Conservation (phyloP, 2,797 vertebrate species). For the Cuculus canorus region DNA sequence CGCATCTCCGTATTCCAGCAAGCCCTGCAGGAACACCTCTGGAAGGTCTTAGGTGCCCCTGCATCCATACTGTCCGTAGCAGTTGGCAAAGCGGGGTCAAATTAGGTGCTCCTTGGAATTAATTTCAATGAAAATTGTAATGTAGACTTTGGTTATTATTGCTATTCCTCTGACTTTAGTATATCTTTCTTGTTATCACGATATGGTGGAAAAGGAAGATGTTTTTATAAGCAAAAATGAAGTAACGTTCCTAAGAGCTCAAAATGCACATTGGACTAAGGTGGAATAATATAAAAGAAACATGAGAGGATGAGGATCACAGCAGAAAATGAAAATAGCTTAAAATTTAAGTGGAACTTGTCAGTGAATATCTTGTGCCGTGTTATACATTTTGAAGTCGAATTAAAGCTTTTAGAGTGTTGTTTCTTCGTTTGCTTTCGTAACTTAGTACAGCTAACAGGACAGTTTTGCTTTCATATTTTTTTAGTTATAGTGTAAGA, state of each 20-base stretch:
- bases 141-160: neutral
- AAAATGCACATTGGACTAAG: neutral
- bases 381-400: neutral
- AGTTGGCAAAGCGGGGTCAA: neutral
- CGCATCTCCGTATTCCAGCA: neutral
- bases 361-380: neutral
- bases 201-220: neutral
- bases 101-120: neutral
- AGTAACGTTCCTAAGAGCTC: neutral
- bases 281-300: slow-evolving; percentile 32
- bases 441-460: neutral
- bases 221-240: slow-evolving; percentile 2
- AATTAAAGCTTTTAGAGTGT: neutral
- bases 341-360: neutral
- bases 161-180: neutral
- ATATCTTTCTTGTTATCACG: neutral
- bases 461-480: neutral
- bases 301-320: neutral
- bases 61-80: neutral
- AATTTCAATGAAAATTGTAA: neutral
- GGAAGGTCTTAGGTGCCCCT: neutral
- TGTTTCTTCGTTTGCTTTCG: slow-evolving; percentile 18
- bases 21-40: neutral
- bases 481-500: neutral
- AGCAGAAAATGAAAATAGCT: neutral